A percentile compares a stretch with the other conserved stretches of the same genome.
phyloP scores from a whole-genome alignment of 2,113 vertebrate species.

The Trinectes maculatus region DNA sequence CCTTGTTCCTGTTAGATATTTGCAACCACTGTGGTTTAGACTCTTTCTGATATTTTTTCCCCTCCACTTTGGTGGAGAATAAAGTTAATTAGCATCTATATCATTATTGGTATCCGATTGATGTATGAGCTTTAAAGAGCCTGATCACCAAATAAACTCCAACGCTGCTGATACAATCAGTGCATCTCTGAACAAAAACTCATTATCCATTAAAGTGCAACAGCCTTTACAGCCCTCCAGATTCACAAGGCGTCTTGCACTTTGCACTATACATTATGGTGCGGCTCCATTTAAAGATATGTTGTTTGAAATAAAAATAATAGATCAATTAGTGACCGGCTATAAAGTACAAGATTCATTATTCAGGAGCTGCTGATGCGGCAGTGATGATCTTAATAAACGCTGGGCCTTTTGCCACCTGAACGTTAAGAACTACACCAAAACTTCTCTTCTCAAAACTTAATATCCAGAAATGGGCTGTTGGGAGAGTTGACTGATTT shows the following conservation, averaged over 20 bases:
- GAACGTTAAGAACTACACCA: constrained; percentile 26
- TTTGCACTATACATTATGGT: constrained; percentile 20
- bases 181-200: constrained; percentile 8
- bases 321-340: constrained; percentile 47
- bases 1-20: background rate
- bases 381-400: constrained; percentile 26
- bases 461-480: constrained; percentile 31
- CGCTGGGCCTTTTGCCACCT: background rate
- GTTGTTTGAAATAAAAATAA: constrained; percentile 39
- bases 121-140: constrained; percentile 1
- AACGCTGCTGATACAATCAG: background rate
- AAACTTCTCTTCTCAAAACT: too few species aligned
- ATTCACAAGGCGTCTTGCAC: constrained; percentile 8
- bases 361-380: constrained; percentile 5
- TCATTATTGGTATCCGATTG: background rate
- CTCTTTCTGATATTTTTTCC: background rate
- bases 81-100: too few species aligned
- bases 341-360: constrained; percentile 47
- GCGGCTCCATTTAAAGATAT: constrained; percentile 29
- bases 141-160: background rate
- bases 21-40: background rate
- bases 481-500: constrained; percentile 58
- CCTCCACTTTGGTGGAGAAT: too few species aligned
- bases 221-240: constrained; percentile 18
- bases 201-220: constrained; percentile 2